Base-by-base conservation (phyloP, 2,797 vertebrate species). In the Xerus rutilus region DNA sequence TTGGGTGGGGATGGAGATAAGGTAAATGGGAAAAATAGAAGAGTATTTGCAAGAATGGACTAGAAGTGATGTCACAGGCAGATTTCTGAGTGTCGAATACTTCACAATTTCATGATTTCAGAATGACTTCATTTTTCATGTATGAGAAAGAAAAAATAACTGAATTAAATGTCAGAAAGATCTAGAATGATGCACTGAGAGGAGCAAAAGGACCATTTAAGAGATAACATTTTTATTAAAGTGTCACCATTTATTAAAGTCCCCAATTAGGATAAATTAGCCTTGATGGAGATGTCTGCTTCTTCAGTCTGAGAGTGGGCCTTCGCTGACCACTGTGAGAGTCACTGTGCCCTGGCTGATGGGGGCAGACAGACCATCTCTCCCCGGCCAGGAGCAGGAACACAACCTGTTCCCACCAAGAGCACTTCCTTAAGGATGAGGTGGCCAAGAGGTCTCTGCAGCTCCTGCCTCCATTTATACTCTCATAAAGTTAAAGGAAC, bases 61-160 rank as follows among this genome's bases (percentile, higher is more conserved):
- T 62, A 12, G 78, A 82, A 65, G 30, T 47, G 25, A 76, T 32
- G 64, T 21, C 43, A 74, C 12, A 94, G 73, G 47, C 67, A 79
- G 59, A 83, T 69, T 79, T 94, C 23, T 14, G 59, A 67, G 18
- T 7, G 18, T 83, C 30, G 1, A 47, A 28, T 4, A 69, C 13
- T 54, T 11, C 32, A 67, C 7, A 62, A 12, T 81, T 88, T 85
- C n/a, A n/a, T 89, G 21, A 79, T 78, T 78, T 88, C 18, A 35
- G 45, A 59, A 86, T 81, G 15, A 76, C 65, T 93, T 86, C 21
- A 47, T 85, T 96, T 92, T 86, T 86, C 28, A 74, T 39, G 30
- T 74, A 49, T 54, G 14, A 94, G 54, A 85, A 86, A 82, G n/a
- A 57, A 84, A 57, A 49, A 43, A 70, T 35, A 91, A 70, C 28